Percentiles rank a stretch among this genome's conserved stretches.
phyloP scores from a whole-genome alignment of 2,888 invertebrate species.

The Acleris laterana region DNA sequence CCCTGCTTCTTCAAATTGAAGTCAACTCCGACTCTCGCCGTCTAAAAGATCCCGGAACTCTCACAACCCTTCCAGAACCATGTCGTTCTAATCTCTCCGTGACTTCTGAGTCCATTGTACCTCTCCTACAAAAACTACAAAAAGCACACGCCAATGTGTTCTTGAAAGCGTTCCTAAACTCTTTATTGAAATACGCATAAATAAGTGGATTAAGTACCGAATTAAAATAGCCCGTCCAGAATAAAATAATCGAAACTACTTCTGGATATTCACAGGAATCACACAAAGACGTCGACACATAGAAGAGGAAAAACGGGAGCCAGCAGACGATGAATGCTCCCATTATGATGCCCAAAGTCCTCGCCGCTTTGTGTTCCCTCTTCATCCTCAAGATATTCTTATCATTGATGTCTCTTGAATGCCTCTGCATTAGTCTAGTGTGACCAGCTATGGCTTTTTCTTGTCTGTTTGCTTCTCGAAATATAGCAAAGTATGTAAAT shows the following conservation, averaged over 20 bases:
- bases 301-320: constrained; percentile 98
- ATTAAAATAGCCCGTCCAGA: constrained; percentile 99
- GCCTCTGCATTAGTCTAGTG: constrained; percentile 91
- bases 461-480: constrained; percentile 94
- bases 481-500: constrained; percentile 95
- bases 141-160: constrained; percentile 95
- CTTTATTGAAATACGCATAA: constrained; percentile 98
- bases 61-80: constrained; percentile 90
- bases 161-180: constrained; percentile 98
- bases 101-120: constrained; percentile 71
- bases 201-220: constrained; percentile 98
- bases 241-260: constrained; percentile 94
- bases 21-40: constrained; percentile 90
- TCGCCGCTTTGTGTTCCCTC: constrained; percentile 96
- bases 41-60: constrained; percentile 90
- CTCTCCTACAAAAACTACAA: constrained; percentile 88
- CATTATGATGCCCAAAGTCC: constrained; percentile 98
- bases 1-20: constrained; percentile 72
- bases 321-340: constrained; percentile 98
- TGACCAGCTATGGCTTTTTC: constrained; percentile 94
- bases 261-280: constrained; percentile 91
- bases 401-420: constrained; percentile 90
- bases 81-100: constrained; percentile 89
- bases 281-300: constrained; percentile 94
- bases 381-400: constrained; percentile 96